Evolutionary conservation across 1,140 invertebrate genomes (phyloP).

Genomic region (Battus philenor): DNA sequence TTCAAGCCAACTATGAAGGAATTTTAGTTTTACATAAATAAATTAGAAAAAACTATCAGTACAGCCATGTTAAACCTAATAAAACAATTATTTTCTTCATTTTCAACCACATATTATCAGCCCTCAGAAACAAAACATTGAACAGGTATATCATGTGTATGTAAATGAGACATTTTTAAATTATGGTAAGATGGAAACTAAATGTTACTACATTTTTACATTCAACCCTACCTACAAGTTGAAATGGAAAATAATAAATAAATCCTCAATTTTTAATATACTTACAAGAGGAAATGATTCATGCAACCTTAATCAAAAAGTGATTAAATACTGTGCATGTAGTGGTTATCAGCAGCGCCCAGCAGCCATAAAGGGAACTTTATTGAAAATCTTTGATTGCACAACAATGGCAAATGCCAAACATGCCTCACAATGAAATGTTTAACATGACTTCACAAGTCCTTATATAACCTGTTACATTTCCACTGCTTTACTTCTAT

Average conservation of each 20-base stretch:
- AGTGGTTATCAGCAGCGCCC: conserved; percentile 47
- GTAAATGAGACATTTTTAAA: too few species aligned
- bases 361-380: conserved; percentile 57
- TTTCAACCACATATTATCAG: too few species aligned
- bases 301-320: conserved; percentile 41
- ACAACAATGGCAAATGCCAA: conserved; percentile 61
- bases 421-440: conserved; percentile 49
- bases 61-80: too few species aligned
- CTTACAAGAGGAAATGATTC: conserved; percentile 42
- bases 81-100: too few species aligned
- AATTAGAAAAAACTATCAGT: too few species aligned
- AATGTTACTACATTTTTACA: too few species aligned
- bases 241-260: background rate
- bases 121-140: too few species aligned
- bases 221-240: too few species aligned
- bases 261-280: conserved; percentile 12
- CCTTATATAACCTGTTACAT: conserved; percentile 38
- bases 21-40: too few species aligned
- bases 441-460: conserved; percentile 29
- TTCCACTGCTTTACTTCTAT: conserved; percentile 9
- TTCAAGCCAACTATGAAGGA: too few species aligned
- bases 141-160: too few species aligned
- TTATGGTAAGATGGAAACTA: too few species aligned
- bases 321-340: conserved; percentile 44
- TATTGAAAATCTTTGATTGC: conserved; percentile 71